phyloP scores from a whole-genome alignment of 1,140 invertebrate species.

The Episyrphus balteatus region DNA sequence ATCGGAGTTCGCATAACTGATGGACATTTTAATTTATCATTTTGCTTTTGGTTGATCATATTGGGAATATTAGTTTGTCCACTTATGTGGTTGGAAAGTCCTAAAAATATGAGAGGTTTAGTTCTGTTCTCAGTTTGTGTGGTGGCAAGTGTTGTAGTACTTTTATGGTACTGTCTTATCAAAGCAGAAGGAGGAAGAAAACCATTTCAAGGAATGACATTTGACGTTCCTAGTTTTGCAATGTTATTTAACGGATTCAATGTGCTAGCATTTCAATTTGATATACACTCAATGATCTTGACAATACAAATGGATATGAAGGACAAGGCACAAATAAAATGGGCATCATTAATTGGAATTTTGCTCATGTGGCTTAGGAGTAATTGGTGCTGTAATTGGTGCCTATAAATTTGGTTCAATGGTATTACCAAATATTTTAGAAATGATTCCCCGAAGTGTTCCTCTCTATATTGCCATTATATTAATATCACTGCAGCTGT shows the following conservation, averaged over 20 bases:
- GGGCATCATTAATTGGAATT: conserved; percentile 53
- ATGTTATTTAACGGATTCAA: conserved; percentile 44
- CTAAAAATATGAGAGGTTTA: conserved; percentile 63
- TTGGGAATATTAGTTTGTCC: conserved; percentile 59
- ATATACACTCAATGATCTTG: conserved; percentile 65
- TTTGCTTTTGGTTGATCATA: conserved; percentile 63
- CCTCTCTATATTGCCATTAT: conserved; percentile 49
- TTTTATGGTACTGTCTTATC: conserved; percentile 40
- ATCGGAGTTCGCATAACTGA: conserved; percentile 54
- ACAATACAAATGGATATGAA: conserved; percentile 72
- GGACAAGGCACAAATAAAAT: conserved; percentile 50
- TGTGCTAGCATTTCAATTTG: conserved; percentile 61
- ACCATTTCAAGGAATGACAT: conserved; percentile 24
- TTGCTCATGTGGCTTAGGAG: conserved; percentile 48
- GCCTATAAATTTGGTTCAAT: conserved; percentile 49
- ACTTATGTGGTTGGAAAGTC: conserved; percentile 70
- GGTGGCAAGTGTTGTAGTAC: conserved; percentile 44
- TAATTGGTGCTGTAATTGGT: conserved; percentile 48
- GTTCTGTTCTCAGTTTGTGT: conserved; percentile 46
- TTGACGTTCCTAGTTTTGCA: conserved; percentile 33
- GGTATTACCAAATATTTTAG: conserved; percentile 41
- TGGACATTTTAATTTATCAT: conserved; percentile 51
- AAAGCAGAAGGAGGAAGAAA: conserved; percentile 17
- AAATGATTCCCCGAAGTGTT: conserved; percentile 49
- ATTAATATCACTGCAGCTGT: conserved; percentile 60